phyloP scores from a whole-genome alignment of 2,888 invertebrate genomes.

The Drosophila affinis region DNA sequence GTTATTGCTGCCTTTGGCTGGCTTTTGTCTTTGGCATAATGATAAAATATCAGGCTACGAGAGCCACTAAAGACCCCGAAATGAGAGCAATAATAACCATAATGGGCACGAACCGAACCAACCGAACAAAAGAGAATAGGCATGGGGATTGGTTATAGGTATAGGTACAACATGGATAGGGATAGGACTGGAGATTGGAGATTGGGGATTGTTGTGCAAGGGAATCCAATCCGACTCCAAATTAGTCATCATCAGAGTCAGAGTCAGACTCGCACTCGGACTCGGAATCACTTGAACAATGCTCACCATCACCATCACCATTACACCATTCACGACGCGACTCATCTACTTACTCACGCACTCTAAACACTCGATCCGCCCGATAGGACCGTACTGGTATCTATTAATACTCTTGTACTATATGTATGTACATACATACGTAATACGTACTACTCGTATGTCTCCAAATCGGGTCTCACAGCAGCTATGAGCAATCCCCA shows the following conservation, averaged over 20 bases:
- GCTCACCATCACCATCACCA: not conserved
- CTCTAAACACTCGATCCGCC: not conserved
- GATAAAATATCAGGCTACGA: constrained; percentile 59
- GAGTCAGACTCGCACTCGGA: not conserved
- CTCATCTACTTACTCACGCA: constrained; percentile 11
- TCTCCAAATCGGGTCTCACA: not conserved
- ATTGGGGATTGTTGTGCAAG: constrained; percentile 3
- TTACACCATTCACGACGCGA: not conserved
- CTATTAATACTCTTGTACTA: no score
- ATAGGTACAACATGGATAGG: no score
- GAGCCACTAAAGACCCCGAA: constrained; percentile 53
- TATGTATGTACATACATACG: no score
- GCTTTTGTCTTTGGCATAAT: constrained; percentile 40
- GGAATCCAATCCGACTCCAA: constrained; percentile 3
- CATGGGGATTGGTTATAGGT: not conserved
- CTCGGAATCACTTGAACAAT: no score
- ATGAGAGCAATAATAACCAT: constrained; percentile 58
- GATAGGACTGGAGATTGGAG: not conserved
- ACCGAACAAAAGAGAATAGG: not conserved
- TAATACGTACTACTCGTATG: not conserved
- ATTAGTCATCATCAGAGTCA: constrained; percentile 41
- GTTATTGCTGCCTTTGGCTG: constrained; percentile 26
- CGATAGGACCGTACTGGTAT: no score
- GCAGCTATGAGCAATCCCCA: not conserved
- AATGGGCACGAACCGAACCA: constrained; percentile 30